Evolutionary conservation across 2,888 invertebrate species (phyloP).

Genomic region (Phymatocera aterrima): DNA sequence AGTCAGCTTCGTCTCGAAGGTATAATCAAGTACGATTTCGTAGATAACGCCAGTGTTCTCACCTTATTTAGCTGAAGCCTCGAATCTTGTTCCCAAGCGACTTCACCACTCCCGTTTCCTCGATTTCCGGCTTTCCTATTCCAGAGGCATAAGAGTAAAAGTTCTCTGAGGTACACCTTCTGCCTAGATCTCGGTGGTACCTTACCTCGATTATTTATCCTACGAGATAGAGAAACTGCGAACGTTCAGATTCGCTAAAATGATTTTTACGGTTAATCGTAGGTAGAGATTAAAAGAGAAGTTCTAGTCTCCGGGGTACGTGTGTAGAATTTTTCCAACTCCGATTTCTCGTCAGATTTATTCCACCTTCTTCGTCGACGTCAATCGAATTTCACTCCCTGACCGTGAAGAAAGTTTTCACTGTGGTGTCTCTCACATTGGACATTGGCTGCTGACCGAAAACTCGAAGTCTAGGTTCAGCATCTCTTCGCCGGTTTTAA

Average conservation of each 20-base stretch:
- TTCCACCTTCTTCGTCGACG: neutral
- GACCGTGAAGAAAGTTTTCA: neutral
- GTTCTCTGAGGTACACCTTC: neutral
- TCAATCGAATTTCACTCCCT: slow-evolving; percentile 6
- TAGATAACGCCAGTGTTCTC: slow-evolving; percentile 36
- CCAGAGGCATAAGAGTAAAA: slow-evolving; percentile 8
- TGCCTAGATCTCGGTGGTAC: neutral
- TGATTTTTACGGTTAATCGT: neutral
- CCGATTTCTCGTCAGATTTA: neutral
- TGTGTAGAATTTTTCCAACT: too few species aligned
- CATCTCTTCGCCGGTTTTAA: slow-evolving; percentile 2
- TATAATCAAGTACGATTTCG: slow-evolving; percentile 41
- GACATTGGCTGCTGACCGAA: slow-evolving; percentile 6
- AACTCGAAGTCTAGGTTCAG: neutral
- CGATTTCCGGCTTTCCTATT: slow-evolving; percentile 31
- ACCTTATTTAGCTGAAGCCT: slow-evolving; percentile 52
- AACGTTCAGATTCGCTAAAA: neutral
- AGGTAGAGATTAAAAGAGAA: neutral
- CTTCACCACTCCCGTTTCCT: slow-evolving; percentile 53
- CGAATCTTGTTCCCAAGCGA: slow-evolving; percentile 46
- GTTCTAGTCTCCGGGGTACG: too few species aligned
- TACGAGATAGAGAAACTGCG: neutral
- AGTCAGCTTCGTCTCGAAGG: slow-evolving; percentile 33
- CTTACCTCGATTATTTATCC: slow-evolving; percentile 18
- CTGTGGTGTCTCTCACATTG: neutral